Evolutionary conservation across 2,113 vertebrate genomes (phyloP).

Genomic region (Struthidea cinerea): DNA sequence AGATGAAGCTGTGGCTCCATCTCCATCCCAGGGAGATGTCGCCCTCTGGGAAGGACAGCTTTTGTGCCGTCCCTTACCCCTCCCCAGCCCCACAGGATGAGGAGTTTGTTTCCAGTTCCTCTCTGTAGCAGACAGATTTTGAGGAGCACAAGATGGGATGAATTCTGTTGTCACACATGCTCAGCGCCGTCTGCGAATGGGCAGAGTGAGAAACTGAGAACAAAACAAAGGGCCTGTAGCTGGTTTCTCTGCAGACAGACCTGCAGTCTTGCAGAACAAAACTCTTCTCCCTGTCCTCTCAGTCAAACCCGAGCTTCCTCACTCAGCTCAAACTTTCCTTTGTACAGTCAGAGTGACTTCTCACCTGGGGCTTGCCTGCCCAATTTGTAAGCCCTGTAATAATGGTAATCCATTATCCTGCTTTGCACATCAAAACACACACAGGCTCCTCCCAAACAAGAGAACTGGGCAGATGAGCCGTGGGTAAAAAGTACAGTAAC

Average conservation of each 20-base stretch:
- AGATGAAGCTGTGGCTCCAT: background rate
- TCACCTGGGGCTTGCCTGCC: background rate
- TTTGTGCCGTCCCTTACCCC: background rate
- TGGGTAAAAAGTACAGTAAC: background rate
- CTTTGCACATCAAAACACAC: slow-evolving; percentile 44
- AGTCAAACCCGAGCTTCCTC: background rate
- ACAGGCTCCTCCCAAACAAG: background rate
- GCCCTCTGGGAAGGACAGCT: background rate
- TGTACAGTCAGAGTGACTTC: slow-evolving; percentile 12
- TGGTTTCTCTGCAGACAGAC: background rate
- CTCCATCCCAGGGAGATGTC: background rate
- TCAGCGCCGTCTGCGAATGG: background rate
- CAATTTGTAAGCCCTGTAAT: slow-evolving; percentile 47
- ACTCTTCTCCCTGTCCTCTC: background rate
- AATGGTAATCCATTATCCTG: background rate
- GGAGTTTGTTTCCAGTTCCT: background rate
- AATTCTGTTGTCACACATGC: background rate
- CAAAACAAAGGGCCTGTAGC: background rate
- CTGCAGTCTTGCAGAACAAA: background rate
- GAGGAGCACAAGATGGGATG: fast-evolving
- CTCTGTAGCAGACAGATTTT: background rate
- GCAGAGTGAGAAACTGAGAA: background rate
- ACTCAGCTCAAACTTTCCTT: background rate
- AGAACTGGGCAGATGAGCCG: background rate
- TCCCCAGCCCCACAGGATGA: background rate